Evolutionary conservation across 2,888 invertebrate genomes (phyloP), one percentile per base, ranked within the genome.

Genomic region (Eupeodes latifasciatus): DNA sequence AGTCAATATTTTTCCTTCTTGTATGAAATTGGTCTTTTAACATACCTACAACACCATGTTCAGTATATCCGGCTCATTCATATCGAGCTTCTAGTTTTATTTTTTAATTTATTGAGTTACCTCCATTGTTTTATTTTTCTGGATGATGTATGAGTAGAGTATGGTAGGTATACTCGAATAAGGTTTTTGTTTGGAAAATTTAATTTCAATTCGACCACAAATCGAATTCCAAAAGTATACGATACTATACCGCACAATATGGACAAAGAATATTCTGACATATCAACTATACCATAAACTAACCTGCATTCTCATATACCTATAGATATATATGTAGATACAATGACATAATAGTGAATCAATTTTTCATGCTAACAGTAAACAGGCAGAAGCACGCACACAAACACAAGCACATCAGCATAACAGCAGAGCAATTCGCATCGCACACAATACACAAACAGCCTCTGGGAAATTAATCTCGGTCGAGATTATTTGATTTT

Each of bases 381-480:
- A 59, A 47, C 27, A 72, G 40, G 40, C 6, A 5, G 40, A 5
- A 5, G 40, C 40, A 40, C 40, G 40, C 51, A n/a, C 49, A 36
- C 49, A 16, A 40, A 76, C 47, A 40, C 53, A 55, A 11, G 36
- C 11, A 14, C 64, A 34, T 19, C 34, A 40, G 27, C 27, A 27
- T 27, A 27, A 27, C 27, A 27, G 27, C 27, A 27, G 3, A 27
- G 11, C 40, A 57, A 40, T 40, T 40, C 40, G 40, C 9, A 7
- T 40, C 19, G 14, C 49, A 34, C 51, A 36, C 14, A 11, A n/a
- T 5, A 71, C 19, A 62, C 57, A 77, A 62, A 78, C 40, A 76
- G 81, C 81, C 88, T 81, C 74, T 84, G 88, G 88, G 81, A 88
- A 88, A 84, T 88, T 88, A 88, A 88, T 88, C 88, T 84, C 83